Evolutionary conservation across 2,888 invertebrate species (phyloP).

Genomic region (Craniophora ligustri): DNA sequence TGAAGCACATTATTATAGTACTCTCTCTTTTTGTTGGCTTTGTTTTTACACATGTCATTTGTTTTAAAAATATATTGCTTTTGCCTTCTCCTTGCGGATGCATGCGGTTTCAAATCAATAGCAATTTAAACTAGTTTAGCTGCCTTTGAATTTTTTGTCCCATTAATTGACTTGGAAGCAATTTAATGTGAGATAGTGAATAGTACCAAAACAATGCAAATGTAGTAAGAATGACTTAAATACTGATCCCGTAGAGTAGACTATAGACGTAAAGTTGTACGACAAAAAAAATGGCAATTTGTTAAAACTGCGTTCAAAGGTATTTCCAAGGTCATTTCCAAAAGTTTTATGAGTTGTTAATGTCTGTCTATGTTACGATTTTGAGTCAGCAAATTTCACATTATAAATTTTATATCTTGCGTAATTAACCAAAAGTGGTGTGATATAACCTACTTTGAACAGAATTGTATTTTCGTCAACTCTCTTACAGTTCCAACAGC

Average conservation of each 20-base stretch:
- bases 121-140: slow-evolving; percentile 17
- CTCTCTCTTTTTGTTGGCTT: too few species aligned
- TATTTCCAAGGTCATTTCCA: not conserved
- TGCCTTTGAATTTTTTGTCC: slow-evolving; percentile 3
- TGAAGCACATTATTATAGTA: too few species aligned
- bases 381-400: not conserved
- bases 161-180: not conserved
- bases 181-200: slow-evolving; percentile 7
- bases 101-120: slow-evolving; percentile 7
- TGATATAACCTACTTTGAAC: slow-evolving; percentile 13
- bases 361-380: too few species aligned
- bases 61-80: slow-evolving; percentile 2
- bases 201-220: slow-evolving; percentile 1
- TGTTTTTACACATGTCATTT: not conserved
- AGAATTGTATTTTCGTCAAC: slow-evolving; percentile 56
- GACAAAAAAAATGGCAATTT: not conserved
- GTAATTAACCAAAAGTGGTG: slow-evolving; percentile 19
- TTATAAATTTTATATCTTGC: slow-evolving; percentile 4
- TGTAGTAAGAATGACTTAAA: not conserved
- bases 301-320: not conserved
- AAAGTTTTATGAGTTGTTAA: too few species aligned
- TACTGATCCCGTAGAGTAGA: not conserved
- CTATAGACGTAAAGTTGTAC: too few species aligned
- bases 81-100: slow-evolving; percentile 9
- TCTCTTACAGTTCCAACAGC: slow-evolving; percentile 52